Evolutionary conservation across 2,797 vertebrate species (phyloP), one percentile per base, ranked within the genome.

Genomic region (Sebastes vulpes): DNA sequence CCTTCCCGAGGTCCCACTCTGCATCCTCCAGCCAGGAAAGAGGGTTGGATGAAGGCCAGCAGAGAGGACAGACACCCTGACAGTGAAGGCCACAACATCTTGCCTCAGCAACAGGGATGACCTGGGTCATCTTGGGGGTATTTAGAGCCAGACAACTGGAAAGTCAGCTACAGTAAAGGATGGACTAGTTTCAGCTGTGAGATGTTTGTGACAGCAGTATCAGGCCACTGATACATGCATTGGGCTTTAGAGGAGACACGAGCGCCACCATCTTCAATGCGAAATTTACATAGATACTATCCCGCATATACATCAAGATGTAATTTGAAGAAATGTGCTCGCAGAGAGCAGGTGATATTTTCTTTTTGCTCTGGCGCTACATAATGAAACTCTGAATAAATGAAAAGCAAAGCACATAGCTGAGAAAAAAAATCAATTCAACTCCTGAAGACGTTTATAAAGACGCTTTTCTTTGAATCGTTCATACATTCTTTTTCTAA

Each of bases 1-100:
- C 89, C 87, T 91, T 93, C 90, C 91, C 81, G 72, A 91, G 71
- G 87, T 84, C 81, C 88, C 77, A 79, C 81, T 92, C 88, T 76
- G 75, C 70, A 84, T 77, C 75, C 79, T 87, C 38, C 23, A 79
- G 85, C 81, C 89, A 89, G 90, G 85, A 81, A 74, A 57, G 64
- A 59, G 53, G 58, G 60, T 56, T 93, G 92, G 90, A 94, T 11
- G 54, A n/a, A 20, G 77, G 89, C 92, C 92, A 93, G 84, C 9
- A 9, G 46, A 89, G 60, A 92, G 89, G 91, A 90, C 83, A 67
- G 66, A 77, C 65, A 79, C 68, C n/a, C 79, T 71, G 82, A 87
- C 89, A 84, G 72, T 35, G 65, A 91, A 91, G 89, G 84, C 89
- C 85, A 89, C 35, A 28, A 38, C 48, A 60, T 66, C 65, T 25